Conservation (phyloP, 2,113 vertebrate species). For the Lathamus discolor region DNA sequence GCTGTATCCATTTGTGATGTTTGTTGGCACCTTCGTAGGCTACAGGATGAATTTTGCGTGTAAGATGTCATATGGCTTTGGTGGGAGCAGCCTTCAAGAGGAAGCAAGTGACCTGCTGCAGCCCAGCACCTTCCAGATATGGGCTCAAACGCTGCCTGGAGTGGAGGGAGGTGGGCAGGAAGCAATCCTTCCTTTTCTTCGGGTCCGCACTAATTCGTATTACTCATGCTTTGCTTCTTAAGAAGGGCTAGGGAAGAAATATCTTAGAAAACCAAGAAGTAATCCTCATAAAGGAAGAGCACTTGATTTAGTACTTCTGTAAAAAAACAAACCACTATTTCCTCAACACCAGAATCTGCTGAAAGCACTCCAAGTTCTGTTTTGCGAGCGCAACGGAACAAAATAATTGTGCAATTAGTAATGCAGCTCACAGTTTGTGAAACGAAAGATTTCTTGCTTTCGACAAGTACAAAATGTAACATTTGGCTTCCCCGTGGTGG, state of each 20-base stretch:
- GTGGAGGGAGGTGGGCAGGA: not conserved
- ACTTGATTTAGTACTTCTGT: slow-evolving; percentile 66
- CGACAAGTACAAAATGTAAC: slow-evolving; percentile 55
- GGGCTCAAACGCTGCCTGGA: not conserved
- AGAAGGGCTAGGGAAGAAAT: slow-evolving; percentile 37
- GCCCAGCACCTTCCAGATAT: not conserved
- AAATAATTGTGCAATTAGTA: slow-evolving; percentile 78
- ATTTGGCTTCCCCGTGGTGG: not conserved
- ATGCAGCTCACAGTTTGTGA: slow-evolving; percentile 59
- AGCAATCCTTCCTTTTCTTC: not conserved
- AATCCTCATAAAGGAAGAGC: slow-evolving; percentile 55
- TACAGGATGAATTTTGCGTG: not conserved
- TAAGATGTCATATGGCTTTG: not conserved
- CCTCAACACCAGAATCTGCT: slow-evolving; percentile 67
- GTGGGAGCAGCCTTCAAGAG: not conserved
- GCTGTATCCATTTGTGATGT: not conserved
- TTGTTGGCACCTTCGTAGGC: not conserved
- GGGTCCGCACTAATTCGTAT: not conserved
- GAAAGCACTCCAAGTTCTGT: slow-evolving; percentile 75
- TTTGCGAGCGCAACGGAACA: slow-evolving; percentile 40
- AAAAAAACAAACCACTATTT: slow-evolving; percentile 57
- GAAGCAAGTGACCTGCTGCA: not conserved
- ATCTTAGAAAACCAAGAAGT: slow-evolving; percentile 64
- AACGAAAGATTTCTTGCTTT: slow-evolving; percentile 58
- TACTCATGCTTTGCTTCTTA: not conserved